Percentiles rank a stretch among this genome's conserved stretches.
Evolutionary conservation across 2,113 vertebrate species (phyloP).

Genomic region (Cephalopterus ornatus): DNA sequence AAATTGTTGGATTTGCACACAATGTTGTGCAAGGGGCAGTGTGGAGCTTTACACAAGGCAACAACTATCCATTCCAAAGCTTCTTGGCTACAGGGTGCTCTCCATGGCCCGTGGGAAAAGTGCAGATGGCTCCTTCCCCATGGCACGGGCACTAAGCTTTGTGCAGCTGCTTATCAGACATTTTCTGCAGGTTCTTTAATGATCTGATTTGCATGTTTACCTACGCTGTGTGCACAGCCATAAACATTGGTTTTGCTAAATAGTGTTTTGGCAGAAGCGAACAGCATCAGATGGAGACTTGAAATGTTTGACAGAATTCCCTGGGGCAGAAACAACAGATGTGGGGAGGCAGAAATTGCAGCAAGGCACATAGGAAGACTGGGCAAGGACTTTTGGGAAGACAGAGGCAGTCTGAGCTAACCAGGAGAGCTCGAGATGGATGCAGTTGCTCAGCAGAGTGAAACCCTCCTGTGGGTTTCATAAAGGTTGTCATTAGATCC

Average conservation of each 20-base stretch:
- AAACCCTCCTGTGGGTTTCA: not conserved
- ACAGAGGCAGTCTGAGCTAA: not conserved
- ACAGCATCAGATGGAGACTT: not conserved
- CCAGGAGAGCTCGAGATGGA: not conserved
- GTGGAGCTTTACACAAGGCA: not conserved
- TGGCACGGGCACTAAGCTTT: not conserved
- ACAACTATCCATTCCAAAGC: not conserved
- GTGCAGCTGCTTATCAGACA: not conserved
- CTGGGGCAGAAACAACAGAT: not conserved
- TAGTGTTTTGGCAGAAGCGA: not conserved
- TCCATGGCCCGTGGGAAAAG: not conserved
- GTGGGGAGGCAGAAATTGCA: not conserved
- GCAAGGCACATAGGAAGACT: not conserved
- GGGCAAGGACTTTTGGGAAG: not conserved
- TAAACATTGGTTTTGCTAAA: not conserved
- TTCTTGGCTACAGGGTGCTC: not conserved
- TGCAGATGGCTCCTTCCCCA: not conserved
- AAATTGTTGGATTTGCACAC: not conserved
- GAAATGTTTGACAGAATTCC: not conserved
- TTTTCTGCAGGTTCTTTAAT: not conserved
- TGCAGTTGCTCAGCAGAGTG: not conserved
- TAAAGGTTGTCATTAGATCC: not conserved
- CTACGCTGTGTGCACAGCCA: not conserved
- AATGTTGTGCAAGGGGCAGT: rapidly evolving
- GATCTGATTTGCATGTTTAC: not conserved